Conservation (phyloP, 1,140 invertebrate genomes). For the Lepidurus couesii region DNA sequence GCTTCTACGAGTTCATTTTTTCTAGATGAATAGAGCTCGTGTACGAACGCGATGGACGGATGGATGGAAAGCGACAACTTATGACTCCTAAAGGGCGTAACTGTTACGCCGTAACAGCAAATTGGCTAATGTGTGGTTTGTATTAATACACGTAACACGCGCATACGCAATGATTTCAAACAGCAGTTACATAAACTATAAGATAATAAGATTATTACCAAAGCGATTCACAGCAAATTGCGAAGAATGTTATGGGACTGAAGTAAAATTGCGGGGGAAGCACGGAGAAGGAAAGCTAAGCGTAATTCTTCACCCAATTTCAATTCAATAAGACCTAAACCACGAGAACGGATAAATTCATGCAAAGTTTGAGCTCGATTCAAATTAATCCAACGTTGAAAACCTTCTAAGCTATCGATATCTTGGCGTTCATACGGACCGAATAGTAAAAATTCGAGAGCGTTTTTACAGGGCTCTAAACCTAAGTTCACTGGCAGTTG, state of each 20-base stretch:
- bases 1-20: background rate
- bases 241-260: background rate
- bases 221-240: background rate
- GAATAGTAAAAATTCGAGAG: conserved; percentile 1
- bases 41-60: too few species aligned
- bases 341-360: conserved; percentile 11
- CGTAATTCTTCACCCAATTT: background rate
- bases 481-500: conserved; percentile 5
- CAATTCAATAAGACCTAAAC: background rate
- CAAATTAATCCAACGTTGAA: background rate
- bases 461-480: background rate
- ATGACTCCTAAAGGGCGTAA: too few species aligned
- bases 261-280: background rate
- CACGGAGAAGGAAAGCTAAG: background rate
- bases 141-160: too few species aligned
- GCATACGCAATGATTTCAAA: background rate
- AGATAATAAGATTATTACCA: background rate
- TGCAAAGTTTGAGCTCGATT: background rate
- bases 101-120: too few species aligned
- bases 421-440: background rate
- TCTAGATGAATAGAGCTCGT: too few species aligned
- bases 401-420: background rate
- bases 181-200: background rate
- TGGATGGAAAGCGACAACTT: too few species aligned
- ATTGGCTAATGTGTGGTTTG: too few species aligned